Conservation (phyloP, 2,797 vertebrate genomes). For the Rhinichthys osculus region DNA sequence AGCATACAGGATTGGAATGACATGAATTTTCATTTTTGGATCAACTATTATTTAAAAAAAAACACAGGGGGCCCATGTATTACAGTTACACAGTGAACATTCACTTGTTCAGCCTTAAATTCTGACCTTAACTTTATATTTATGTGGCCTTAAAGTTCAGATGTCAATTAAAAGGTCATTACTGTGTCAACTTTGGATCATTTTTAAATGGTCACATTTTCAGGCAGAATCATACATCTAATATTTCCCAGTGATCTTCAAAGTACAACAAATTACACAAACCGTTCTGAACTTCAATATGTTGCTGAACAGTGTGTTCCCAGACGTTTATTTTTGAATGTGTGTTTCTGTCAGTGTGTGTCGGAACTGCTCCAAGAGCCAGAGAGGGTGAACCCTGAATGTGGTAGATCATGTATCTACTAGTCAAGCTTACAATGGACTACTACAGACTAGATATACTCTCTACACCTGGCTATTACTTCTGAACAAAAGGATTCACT, state of each 20-base stretch:
- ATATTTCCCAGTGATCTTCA: background rate
- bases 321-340: background rate
- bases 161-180: background rate
- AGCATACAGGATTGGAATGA: background rate
- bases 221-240: background rate
- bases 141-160: background rate
- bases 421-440: slow-evolving; percentile 5
- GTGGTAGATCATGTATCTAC: background rate
- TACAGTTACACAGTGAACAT: background rate
- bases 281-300: background rate
- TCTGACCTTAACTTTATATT: background rate
- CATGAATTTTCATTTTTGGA: background rate
- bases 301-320: background rate
- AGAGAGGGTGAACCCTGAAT: background rate
- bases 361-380: background rate
- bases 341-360: background rate
- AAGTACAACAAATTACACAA: slow-evolving; percentile 14
- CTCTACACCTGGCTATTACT: background rate
- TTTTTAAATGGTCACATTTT: background rate
- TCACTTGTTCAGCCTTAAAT: background rate
- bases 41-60: background rate
- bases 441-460: background rate
- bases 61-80: background rate
- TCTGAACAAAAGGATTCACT: background rate
- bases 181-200: background rate